A percentile compares a stretch with the other conserved stretches of the same genome.
phyloP scores from a whole-genome alignment of 2,888 invertebrate genomes.

The Drosophila subquinaria region DNA sequence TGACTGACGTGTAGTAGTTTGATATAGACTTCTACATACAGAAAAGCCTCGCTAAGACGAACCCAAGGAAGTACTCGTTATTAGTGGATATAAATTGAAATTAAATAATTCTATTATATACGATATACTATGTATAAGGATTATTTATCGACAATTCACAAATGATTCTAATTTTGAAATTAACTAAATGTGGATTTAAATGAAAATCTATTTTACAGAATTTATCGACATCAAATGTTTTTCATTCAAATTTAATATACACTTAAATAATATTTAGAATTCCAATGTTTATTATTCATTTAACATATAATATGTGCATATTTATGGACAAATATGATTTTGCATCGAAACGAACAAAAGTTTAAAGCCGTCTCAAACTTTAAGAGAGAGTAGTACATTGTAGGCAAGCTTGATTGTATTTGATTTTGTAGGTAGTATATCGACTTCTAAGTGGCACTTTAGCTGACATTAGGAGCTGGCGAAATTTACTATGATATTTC shows the following conservation, averaged over 20 bases:
- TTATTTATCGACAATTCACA: background rate
- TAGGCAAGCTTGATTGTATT: background rate
- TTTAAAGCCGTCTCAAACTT: background rate
- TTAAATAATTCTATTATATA: no score
- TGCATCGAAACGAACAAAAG: background rate
- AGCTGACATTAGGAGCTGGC: slow-evolving; percentile 27
- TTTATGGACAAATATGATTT: background rate
- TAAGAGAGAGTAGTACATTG: background rate
- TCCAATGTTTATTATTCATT: no score
- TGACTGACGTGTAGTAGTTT: slow-evolving; percentile 22
- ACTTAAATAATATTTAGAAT: background rate
- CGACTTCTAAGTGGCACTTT: slow-evolving; percentile 27
- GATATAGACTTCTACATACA: slow-evolving; percentile 9
- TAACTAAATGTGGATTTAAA: background rate
- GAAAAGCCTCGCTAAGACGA: background rate
- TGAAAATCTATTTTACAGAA: no score
- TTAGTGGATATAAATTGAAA: background rate
- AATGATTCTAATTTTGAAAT: background rate
- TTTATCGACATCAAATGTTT: background rate
- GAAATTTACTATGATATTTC: slow-evolving; percentile 48
- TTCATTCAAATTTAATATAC: background rate
- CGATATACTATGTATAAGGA: background rate
- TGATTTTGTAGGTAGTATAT: slow-evolving; percentile 8
- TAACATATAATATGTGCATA: no score
- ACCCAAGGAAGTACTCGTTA: no score